Evolutionary conservation across 2,797 vertebrate genomes (phyloP).

Genomic region (Halcyon smyrnensis): DNA sequence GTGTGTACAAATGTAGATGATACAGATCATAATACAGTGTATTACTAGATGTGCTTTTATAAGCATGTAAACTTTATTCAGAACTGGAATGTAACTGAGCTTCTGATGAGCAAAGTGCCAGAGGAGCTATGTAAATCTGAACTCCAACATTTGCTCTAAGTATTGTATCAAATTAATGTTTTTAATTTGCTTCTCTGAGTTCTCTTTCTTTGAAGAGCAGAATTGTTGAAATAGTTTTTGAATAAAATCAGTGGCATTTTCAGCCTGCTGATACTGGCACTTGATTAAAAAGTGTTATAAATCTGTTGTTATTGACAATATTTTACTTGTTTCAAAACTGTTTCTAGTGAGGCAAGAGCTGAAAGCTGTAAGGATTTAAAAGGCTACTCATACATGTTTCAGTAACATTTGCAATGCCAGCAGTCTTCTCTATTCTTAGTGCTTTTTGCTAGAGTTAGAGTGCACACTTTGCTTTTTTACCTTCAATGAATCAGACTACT

Average conservation of each 20-base stretch:
- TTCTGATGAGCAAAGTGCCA: neutral
- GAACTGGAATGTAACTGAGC: neutral
- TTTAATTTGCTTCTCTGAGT: neutral
- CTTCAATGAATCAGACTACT: neutral
- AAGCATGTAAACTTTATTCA: neutral
- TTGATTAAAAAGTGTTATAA: neutral
- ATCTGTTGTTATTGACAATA: neutral
- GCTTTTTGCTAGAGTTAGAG: constrained; percentile 52
- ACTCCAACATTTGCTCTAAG: fast-evolving
- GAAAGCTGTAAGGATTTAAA: neutral
- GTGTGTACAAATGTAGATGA: neutral
- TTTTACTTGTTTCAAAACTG: neutral
- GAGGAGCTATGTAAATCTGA: neutral
- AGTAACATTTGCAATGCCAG: constrained; percentile 39
- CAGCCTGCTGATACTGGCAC: neutral
- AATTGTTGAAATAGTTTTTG: neutral
- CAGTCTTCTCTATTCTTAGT: constrained; percentile 38
- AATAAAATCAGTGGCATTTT: neutral
- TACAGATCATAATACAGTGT: neutral
- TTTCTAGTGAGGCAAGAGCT: neutral
- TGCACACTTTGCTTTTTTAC: neutral
- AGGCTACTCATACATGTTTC: constrained; percentile 16
- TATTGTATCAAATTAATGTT: neutral
- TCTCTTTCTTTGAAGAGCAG: neutral
- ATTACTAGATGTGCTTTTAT: neutral